Evolutionary conservation across 1,140 invertebrate genomes (phyloP).

Genomic region (Ips typographus): DNA sequence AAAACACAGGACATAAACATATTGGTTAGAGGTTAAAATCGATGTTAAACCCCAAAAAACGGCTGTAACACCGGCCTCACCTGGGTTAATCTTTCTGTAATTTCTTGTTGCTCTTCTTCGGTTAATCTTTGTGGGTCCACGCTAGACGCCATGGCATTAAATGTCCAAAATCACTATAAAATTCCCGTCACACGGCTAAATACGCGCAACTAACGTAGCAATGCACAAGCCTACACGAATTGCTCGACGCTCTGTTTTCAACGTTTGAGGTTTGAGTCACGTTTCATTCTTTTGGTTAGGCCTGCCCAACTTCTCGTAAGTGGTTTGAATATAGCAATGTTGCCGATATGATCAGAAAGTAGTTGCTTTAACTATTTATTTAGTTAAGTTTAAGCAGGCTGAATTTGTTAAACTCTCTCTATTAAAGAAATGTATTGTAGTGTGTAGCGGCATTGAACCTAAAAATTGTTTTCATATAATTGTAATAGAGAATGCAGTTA

Average conservation of each 20-base stretch:
- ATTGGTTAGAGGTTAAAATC: constrained; percentile 31
- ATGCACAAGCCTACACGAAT: neutral
- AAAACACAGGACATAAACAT: constrained; percentile 26
- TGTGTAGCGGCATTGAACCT: too few species aligned
- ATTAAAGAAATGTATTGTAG: too few species aligned
- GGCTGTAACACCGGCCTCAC: constrained; percentile 40
- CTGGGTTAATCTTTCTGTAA: constrained; percentile 49
- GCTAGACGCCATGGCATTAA: constrained; percentile 41
- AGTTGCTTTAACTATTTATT: too few species aligned
- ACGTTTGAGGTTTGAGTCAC: constrained; percentile 3
- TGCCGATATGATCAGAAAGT: too few species aligned
- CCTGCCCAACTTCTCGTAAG: too few species aligned
- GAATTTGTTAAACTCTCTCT: too few species aligned
- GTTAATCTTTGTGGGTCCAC: constrained; percentile 43
- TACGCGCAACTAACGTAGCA: neutral
- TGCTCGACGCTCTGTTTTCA: neutral
- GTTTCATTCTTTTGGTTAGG: neutral
- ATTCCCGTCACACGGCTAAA: constrained; percentile 5
- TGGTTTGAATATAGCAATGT: too few species aligned
- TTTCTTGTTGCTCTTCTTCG: constrained; percentile 50
- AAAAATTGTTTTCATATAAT: too few species aligned
- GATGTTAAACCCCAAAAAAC: constrained; percentile 16
- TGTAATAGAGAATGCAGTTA: too few species aligned
- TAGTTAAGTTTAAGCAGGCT: too few species aligned
- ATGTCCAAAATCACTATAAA: constrained; percentile 12